Conservation (phyloP, 2,113 vertebrate genomes). For the Hippolais icterina region DNA sequence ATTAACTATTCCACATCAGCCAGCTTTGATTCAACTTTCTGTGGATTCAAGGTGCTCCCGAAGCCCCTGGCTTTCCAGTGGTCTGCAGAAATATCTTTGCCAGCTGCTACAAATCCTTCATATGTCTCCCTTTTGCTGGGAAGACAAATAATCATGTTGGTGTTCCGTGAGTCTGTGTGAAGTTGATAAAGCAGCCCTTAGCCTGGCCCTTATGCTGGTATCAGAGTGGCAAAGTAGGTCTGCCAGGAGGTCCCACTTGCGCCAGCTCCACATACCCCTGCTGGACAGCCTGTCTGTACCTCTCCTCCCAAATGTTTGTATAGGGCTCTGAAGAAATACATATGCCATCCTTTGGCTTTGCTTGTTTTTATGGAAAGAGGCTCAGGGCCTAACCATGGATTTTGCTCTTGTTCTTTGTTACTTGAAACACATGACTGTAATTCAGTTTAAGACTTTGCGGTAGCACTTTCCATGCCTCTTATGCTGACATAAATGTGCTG, state of each 20-base stretch:
- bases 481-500: neutral
- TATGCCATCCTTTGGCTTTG: neutral
- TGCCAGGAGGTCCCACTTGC: neutral
- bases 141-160: neutral
- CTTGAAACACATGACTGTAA: constrained; percentile 12
- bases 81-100: neutral
- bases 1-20: accelerated
- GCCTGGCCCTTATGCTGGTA: accelerated
- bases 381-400: neutral
- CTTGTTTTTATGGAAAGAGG: neutral
- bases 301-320: accelerated
- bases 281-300: neutral
- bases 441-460: neutral
- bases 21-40: neutral
- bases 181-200: neutral
- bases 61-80: neutral
- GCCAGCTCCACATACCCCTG: accelerated
- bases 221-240: accelerated
- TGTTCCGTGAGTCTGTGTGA: neutral
- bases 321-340: neutral
- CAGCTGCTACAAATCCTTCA: neutral
- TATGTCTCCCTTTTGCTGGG: accelerated
- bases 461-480: neutral
- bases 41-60: neutral
- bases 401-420: neutral